phyloP scores from a whole-genome alignment of 2,797 vertebrate species.

The Coregonus suidteri region DNA sequence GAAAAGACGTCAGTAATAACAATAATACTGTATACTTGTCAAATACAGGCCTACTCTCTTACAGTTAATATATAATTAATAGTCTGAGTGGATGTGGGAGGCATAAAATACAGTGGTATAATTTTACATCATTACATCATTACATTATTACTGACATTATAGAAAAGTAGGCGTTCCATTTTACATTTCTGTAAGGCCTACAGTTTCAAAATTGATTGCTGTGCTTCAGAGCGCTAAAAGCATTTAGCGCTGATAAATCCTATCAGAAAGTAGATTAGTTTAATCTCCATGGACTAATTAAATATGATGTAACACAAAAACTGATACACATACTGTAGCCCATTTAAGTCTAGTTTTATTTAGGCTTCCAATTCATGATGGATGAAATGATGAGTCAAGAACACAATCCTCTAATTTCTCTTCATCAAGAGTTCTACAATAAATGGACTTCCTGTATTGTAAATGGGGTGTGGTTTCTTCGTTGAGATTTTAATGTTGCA shows the following conservation, averaged over 20 bases:
- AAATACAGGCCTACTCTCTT: not conserved
- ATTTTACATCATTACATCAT: not conserved
- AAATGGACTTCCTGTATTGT: not conserved
- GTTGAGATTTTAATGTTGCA: not conserved
- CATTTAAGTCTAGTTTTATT: not conserved
- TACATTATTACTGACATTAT: not conserved
- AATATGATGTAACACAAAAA: not conserved
- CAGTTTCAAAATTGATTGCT: conserved; percentile 2
- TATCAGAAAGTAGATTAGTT: not conserved
- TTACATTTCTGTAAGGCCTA: not conserved
- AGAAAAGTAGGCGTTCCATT: not conserved
- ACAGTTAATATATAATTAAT: not conserved
- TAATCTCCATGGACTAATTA: not conserved
- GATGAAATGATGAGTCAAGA: not conserved
- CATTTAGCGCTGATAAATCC: not conserved
- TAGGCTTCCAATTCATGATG: not conserved
- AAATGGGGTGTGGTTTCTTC: not conserved
- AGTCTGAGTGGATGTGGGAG: not conserved
- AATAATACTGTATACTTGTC: not conserved
- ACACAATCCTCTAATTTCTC: not conserved
- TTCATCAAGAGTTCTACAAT: not conserved
- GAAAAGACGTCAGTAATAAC: not conserved
- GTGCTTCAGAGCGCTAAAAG: not conserved
- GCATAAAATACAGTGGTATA: not conserved
- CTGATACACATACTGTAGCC: not conserved